Base-by-base conservation (phyloP, 2,797 vertebrate species). In the Clarias pachynema region DNA sequence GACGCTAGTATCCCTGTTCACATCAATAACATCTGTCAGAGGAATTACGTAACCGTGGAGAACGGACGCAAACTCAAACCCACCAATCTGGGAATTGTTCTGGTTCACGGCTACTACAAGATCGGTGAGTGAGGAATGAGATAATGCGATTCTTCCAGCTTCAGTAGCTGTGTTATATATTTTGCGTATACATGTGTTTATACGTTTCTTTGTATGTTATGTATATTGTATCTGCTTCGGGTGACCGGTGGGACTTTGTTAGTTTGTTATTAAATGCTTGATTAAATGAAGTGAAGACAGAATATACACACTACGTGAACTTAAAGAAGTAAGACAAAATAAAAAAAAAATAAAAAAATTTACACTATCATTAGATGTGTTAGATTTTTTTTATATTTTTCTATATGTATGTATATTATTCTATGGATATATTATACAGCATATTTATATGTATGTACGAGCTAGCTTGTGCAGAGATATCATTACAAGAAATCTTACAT, bases 1-100 rank as follows among this genome's bases (percentile, higher is more conserved):
- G 98, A 99, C 66, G 98, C 98, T 89, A 99, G 98, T 88, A 99
- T 99, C 88, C 98, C 98, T 0, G 98, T 99, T 53, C 98, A 99
- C 92, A 98, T 99, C 89, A 99, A 98, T 92, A 99, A 99, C 92
- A 94, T 99, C 90, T 99, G 98, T 89, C 98, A 99, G 91, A 96
- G 98, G 86, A 99, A 99, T 92, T 99, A 99, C 0, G 98, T 99
- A 83, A 98, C 95, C 0, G 97, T 99, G 85, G 98, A 99, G 93
- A 97, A 86, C 0, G 97, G 98, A 24, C 97, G 98, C 85, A 96
- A 95, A 85, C 94, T 99, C 12, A 98, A 97, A 87, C 98, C 98
- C 84, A 99, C 98, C 89, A 99, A 98, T 91, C 94, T 99, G 31
- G 98, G 98, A 87, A 96, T 99, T 0, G 98, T 99, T 86, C 94